Evolutionary conservation across 2,888 invertebrate genomes (phyloP), one percentile per base, ranked within the genome.

Genomic region (Dryobota labecula): DNA sequence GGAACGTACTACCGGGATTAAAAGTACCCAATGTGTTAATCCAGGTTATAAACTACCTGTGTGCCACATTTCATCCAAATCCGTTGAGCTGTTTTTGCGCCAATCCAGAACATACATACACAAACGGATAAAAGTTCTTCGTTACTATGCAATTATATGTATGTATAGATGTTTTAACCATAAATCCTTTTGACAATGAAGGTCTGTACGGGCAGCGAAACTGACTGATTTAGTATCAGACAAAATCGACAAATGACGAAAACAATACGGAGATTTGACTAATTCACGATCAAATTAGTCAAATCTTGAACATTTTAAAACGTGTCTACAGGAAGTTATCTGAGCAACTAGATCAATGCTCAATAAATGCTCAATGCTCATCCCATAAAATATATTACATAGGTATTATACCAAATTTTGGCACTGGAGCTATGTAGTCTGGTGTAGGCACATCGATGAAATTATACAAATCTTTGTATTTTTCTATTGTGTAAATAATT

Each of bases 401-500:
- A n/a, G 8, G 18, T 51, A 27, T 27, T 71, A 79, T 75, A 95
- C 96, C 95, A 74, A 91, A 94, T 54, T 91, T 87, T 0, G 95
- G 95, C 0, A 95, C 93, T 0, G 93, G 94, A 0, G 95, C 75
- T 9, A 87, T 88, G 51, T 95, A 95, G 6, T 95, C 94, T 43
- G 91, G 90, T 0, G 91, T 90, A 0, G 96, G 96, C 1, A 91
- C 84, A 38, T 91, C 87, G 20, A 97, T 92, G 66, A 96, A 97
- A 76, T 94, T 94, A 82, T 96, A 97, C 49, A 96, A 83, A 33
- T 94, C 91, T 33, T 89, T 96, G 84, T 91, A 90, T 62, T 89
- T 94, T 82, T 88, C 87, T 57, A 96, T 96, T 13, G 94, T 96
- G 81, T 92, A 88, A 30, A 96, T 95, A 86, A 98, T 97, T 85